Base-by-base conservation (phyloP, 1,140 invertebrate genomes). In the Anoplolepis gracilipes region DNA sequence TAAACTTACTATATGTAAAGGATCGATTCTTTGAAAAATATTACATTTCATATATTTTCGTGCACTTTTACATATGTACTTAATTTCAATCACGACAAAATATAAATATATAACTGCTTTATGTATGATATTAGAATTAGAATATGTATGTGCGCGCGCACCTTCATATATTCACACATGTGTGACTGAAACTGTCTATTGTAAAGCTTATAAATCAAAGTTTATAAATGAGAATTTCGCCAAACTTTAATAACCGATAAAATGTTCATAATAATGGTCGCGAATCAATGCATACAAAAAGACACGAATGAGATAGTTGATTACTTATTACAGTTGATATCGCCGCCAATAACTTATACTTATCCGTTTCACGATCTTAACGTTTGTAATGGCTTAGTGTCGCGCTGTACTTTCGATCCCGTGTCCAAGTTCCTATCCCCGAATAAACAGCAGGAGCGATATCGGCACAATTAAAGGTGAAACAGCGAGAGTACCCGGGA, bases 211-310 rank as follows among this genome's bases (percentile, higher is more conserved):
- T n/a, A n/a, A n/a, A n/a, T 2, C 67, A n/a, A 82, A 82, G 67
- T 82, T 82, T 11, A 53, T 59, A 73, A 82, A 82, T 82, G 78
- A 82, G 78, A 82, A 82, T 73, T 82, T 82, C 67, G 78, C 78
- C 65, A 73, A 82, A 49, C 73, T 82, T 82, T 72, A 82, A 82
- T 82, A 82, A 82, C 53, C 78, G 53, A 53, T 73, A 82, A 82
- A 73, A 82, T 53, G 65, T 81, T 42, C 53, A 59, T 81, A 81
- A 81, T 81, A 72, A 81, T 36, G 36, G 49, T 39, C 78, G 65
- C 39, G 49, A 72, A 30, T 36, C 42, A 53, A 11, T 59, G 78
- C 67, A 82, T 72, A 59, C 61, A 72, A 67, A 82, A 46, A 59
- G 49, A 72, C 65, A 33, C 78, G 28, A 39, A 73, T 82, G 67